Evolutionary conservation across 1,140 invertebrate genomes (phyloP), one percentile per base, ranked within the genome.

Genomic region (Heliconius melpomene): DNA sequence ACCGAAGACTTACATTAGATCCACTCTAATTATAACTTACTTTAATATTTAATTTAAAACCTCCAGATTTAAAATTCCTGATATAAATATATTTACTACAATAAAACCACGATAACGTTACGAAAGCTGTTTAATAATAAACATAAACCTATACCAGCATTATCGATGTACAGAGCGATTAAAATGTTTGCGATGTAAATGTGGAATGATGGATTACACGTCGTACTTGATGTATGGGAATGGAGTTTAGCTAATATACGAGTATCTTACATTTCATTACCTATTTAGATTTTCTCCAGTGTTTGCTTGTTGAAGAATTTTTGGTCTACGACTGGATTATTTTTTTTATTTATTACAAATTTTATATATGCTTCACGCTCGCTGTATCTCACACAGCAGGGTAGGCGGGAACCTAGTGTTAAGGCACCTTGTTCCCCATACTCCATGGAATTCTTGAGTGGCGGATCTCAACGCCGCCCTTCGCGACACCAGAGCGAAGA

Each of bases 141-240:
- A 60, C n/a, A 60, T 60, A 66, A 66, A 13, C 23, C 60, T 36
- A 36, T 36, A 36, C 32, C 3, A 66, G 60, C 26, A 66, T 66
- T 66, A 66, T 66, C 60, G 60, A 66, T 29, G 26, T 66, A 29
- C 11, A 16, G 6, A 66, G 60, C 60, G 60, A 66, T 66, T 66
- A 66, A 66, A 66, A 66, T 66, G 60, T 66, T 66, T 29, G 60
- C 60, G 26, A 66, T 66, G 60, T 66, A 66, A 66, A 66, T 66
- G 54, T 57, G 60, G 9, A 11, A 66, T 66, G 60, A 66, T 66
- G 60, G 60, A 66, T 66, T 11, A 66, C 60, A 66, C 60, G 60
- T 66, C 60, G 13, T 26, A 26, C 23, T 66, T 66, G 60, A 66
- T 66, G 23, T 66, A 66, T 66, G 23, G 60, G 60, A 23, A 66